Base-by-base conservation (phyloP, 2,888 invertebrate species). In the Stenodera caucasica region DNA sequence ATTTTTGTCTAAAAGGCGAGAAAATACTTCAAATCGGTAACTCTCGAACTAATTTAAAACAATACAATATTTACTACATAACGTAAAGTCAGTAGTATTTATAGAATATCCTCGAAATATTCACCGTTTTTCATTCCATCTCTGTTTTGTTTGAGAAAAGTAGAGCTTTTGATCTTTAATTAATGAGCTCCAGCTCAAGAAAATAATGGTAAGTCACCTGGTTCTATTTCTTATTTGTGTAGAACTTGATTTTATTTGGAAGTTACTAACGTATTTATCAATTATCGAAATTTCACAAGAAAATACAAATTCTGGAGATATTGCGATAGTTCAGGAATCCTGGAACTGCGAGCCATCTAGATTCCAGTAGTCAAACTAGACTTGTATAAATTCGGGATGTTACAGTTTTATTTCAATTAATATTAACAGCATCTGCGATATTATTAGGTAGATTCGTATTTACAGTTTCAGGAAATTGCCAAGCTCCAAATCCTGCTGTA, bases 381-480 rank as follows among this genome's bases (percentile, higher is more conserved):
- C 26, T 26, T 5, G 5, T 26, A 26, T 26, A 2, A 26, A 26
- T 26, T 26, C 2, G 5, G 5, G 2, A 26, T 26, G 26, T 26
- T 30, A 7, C 30, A 30, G 4, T 9, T 8, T 30, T 12, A 3
- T 11, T 45, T 12, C 18, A 40, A 65, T 67, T 65, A 64, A 68
- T 58, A 57, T 60, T 58, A 60, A 65, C 62, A 59, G 62, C 87
- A 68, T 88, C 87, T 40, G 80, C 77, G 62, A 88, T 83, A 59
- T 86, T 87, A 72, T 87, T 85, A 1, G 88, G 88, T 49, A 88
- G 76, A 11, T 83, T 80, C 30, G 82, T 80, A 77, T 86, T 81
- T 32, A 86, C 82, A 2, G 88, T 88, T 81, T 88, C 88, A 0
- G 88, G 88, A 50, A 88, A 87, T 51, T 82, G 80, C 69, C 87